phyloP scores from a whole-genome alignment of 2,888 invertebrate species.

The Cosmorhoe ocellata region DNA sequence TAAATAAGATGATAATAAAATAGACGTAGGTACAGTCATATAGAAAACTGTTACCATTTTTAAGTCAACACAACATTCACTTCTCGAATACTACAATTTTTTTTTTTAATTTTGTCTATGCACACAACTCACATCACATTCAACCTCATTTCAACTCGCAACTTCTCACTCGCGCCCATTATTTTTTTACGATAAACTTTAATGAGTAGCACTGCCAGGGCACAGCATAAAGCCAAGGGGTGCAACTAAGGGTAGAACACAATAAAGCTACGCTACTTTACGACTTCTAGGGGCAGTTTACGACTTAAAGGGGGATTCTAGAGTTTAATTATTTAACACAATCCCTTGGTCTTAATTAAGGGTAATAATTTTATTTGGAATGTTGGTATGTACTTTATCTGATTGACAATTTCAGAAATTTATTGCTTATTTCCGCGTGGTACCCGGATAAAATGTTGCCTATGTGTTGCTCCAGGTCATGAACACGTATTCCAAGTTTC shows the following conservation, averaged over 20 bases:
- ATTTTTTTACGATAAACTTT: conserved; percentile 23
- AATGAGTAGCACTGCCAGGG: conserved; percentile 16
- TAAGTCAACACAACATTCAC: neutral
- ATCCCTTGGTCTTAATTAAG: conserved; percentile 25
- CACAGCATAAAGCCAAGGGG: conserved; percentile 20
- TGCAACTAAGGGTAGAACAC: conserved; percentile 30
- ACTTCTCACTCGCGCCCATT: conserved; percentile 4
- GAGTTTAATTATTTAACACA: conserved; percentile 48
- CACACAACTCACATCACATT: too few relatives aligned
- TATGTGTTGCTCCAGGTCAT: too few relatives aligned
- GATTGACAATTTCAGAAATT: neutral
- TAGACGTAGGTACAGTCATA: neutral
- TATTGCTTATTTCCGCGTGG: neutral
- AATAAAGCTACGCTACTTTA: conserved; percentile 54
- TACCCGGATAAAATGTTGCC: too few relatives aligned
- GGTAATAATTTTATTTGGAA: conserved; percentile 21
- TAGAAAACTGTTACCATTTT: neutral
- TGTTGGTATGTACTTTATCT: conserved; percentile 12
- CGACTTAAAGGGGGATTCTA: conserved; percentile 39
- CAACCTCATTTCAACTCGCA: neutral
- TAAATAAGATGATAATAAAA: too few relatives aligned
- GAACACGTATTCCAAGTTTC: too few relatives aligned
- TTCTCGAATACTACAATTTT: neutral
- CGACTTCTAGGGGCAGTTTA: conserved; percentile 59
- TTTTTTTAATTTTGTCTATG: neutral